Base-by-base conservation (phyloP, 2,797 vertebrate species). In the Cyprinella venusta region DNA sequence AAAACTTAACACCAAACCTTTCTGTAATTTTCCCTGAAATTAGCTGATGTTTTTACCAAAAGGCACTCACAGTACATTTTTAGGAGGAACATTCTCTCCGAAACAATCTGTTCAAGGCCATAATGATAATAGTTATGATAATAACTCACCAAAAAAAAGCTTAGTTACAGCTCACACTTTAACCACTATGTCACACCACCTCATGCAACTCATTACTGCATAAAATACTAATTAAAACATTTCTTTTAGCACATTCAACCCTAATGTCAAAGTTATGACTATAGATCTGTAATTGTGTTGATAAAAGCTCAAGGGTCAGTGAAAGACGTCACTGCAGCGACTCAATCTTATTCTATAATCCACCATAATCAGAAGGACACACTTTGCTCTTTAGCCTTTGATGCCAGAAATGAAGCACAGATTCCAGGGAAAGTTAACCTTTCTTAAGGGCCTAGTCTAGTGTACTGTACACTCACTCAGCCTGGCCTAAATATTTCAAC, bases 321-420 rank as follows among this genome's bases (percentile, higher is more conserved):
- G 50, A 77, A 83, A 84, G 56, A 84, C 79, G 82, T 84, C 79
- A 80, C 42, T 24, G 24, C 63, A 26, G 70, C 13, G 38, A 65
- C 65, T 59, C 50, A 72, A 81, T 68, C 59, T 85, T 76, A 81
- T 78, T 82, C 77, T 74, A 33, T 81, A 85, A 81, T 85, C 77
- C 72, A 77, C 33, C 72, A 52, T 76, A 40, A 86, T 86, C 68
- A 86, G 87, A 79, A 78, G 24, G 42, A 33, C 52, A 76, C 45
- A 64, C 42, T 77, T 76, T 70, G 81, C 40, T 70, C 81, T 77
- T 83, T 68, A 56, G 81, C 12, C 33, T 52, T 59, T 83, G 65
- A 56, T 82, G 45, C 36, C 12, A 54, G 12, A 13, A 64, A 68
- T 68, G n/a, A 36, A 69, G 40, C 50, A 83, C 36, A 77, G 26